Evolutionary conservation across 2,113 vertebrate species (phyloP).

Genomic region (Chloroceryle aenea): DNA sequence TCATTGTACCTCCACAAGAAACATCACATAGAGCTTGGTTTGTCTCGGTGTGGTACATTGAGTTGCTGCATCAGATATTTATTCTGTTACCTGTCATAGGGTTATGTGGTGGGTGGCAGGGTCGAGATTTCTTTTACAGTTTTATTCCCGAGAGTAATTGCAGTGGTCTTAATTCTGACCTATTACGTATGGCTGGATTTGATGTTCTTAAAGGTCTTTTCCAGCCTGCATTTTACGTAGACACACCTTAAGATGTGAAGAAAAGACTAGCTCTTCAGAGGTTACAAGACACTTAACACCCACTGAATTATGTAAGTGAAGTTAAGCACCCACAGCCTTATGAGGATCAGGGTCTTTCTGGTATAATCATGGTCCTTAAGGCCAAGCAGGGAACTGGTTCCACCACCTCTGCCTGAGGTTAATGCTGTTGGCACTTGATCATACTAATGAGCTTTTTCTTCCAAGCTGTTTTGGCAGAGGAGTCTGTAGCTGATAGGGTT

Average conservation of each 20-base stretch:
- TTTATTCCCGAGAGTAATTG: not conserved
- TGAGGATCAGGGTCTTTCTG: not conserved
- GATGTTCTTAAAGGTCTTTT: not conserved
- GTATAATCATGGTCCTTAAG: not conserved
- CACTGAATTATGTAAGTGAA: not conserved
- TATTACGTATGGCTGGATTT: not conserved
- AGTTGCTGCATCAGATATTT: not conserved
- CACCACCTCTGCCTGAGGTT: fast-evolving
- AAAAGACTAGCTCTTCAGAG: not conserved
- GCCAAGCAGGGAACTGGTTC: not conserved
- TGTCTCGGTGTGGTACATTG: not conserved
- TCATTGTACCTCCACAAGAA: not conserved
- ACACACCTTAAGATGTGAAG: not conserved
- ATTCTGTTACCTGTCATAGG: not conserved
- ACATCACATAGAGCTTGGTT: not conserved
- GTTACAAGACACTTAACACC: not conserved
- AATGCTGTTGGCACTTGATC: not conserved
- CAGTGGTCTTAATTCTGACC: not conserved
- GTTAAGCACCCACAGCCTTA: not conserved
- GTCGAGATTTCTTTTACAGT: not conserved
- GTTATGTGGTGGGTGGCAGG: not conserved
- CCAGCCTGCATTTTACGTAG: not conserved
- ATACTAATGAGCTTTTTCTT: not conserved
- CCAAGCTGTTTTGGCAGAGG: not conserved
- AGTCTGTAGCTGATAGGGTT: not conserved